Base-by-base conservation (phyloP, 1,140 invertebrate genomes). In the Ceratina japonica region DNA sequence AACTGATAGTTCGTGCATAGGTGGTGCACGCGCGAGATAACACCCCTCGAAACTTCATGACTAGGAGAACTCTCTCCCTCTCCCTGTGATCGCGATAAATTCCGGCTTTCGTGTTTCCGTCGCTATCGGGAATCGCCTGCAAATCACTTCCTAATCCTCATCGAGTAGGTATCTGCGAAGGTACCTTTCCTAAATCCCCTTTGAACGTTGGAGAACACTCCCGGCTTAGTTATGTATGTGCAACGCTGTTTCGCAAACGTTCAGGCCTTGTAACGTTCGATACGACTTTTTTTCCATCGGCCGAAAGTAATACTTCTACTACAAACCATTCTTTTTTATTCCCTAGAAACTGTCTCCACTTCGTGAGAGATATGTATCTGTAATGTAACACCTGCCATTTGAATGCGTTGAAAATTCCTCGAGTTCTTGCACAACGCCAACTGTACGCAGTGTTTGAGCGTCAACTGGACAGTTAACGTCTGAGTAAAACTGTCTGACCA, bases 101-200 rank as follows among this genome's bases (percentile, higher is more conserved):
- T 89, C 87, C 69, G 82, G 85, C 87, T 89, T 83, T 87, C 81
- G 80, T 83, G 82, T 84, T 87, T 87, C 84, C 82, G 71, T 81
- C 85, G 82, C 87, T 90, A 90, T 90, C 89, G 86, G 78, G 75
- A 82, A 86, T 88, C 87, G 85, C 84, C 87, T 86, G 87, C 86
- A 88, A 88, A 88, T 87, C 87, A 88, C 84, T 88, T 84, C 82
- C 86, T 88, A 88, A 88, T 87, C 87, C 86, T 87, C 84, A 82
- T 86, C 82, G 84, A 88, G 84, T 85, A 78, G 85, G 84, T 86
- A 86, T 81, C 81, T 73, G 73, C 72, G 62, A 68, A 85, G 77
- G 84, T 83, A 83, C 72, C 85, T 52, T 72, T 58, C 65, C 84
- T 83, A 86, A 86, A 86, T 86, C 84, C 84, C 68, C 70, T 75